A percentile compares a stretch with the other conserved stretches of the same genome.
These are phyloP conservation scores for Brachionus paranguensis DNA, from an alignment of 1,140 invertebrate genomes.

Conservation along the genomic window DNA sequence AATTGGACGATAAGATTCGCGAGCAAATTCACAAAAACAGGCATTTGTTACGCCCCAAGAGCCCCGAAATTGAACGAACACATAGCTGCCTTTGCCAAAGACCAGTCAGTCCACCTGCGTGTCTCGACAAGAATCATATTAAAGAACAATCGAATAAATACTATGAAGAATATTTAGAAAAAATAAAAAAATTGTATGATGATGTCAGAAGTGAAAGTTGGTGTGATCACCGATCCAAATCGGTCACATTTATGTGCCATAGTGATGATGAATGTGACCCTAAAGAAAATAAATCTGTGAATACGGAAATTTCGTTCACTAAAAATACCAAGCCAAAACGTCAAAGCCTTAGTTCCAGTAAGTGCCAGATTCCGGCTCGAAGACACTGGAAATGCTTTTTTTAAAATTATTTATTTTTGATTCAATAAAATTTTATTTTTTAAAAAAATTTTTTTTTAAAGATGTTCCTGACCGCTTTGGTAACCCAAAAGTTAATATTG, in stretches of 20 bases:
- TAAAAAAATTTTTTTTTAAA: neutral
- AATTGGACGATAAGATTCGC: slow-evolving; percentile 13
- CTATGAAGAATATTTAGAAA: neutral
- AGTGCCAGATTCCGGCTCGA: neutral
- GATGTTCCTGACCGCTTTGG: slow-evolving; percentile 23
- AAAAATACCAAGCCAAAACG: neutral
- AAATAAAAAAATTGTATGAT: slow-evolving; percentile 24
- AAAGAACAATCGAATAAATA: neutral
- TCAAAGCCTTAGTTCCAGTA: neutral
- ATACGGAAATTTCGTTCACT: neutral
- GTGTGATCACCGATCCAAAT: neutral
- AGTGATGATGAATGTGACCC: neutral
- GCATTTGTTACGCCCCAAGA: neutral
- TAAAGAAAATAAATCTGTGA: neutral
- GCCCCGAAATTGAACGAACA: neutral
- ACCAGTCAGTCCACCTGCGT: neutral
- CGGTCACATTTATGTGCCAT: neutral
- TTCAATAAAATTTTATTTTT: neutral
- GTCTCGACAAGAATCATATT: neutral
- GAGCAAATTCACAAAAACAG: neutral
- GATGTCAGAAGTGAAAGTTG: neutral
- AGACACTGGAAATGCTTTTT: slow-evolving; percentile 2
- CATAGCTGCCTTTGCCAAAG: neutral
- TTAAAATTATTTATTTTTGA: neutral
- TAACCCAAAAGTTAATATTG: slow-evolving; percentile 27